phyloP scores from a whole-genome alignment of 2,888 invertebrate genomes.

The Synanthedon myopaeformis region DNA sequence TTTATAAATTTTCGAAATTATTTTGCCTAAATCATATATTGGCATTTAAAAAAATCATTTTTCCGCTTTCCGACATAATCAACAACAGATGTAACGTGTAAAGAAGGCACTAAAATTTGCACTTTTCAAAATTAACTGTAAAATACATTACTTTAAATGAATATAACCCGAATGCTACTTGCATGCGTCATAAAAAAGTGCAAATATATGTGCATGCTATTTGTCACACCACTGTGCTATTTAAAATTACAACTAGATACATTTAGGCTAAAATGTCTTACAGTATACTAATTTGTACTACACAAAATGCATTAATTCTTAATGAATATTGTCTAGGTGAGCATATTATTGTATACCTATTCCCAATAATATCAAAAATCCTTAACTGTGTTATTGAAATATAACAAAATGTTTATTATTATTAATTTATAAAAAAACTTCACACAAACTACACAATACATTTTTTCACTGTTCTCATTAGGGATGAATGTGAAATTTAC shows the following conservation, averaged over 20 bases:
- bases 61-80: too few relatives aligned
- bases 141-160: too few relatives aligned
- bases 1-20: too few relatives aligned
- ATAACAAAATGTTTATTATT: not conserved
- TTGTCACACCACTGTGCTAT: slow-evolving; percentile 14
- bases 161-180: too few relatives aligned
- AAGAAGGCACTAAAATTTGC: not conserved
- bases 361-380: not conserved
- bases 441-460: too few relatives aligned
- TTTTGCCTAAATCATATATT: too few relatives aligned
- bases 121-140: not conserved
- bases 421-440: not conserved
- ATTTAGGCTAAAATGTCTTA: slow-evolving; percentile 16
- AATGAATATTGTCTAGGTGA: slow-evolving; percentile 51
- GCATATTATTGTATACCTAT: slow-evolving; percentile 19
- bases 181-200: not conserved
- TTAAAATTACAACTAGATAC: slow-evolving; percentile 16
- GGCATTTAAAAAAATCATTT: too few relatives aligned
- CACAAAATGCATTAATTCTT: slow-evolving; percentile 30
- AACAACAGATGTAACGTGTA: not conserved
- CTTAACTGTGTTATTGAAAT: too few relatives aligned
- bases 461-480: too few relatives aligned
- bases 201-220: not conserved
- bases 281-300: slow-evolving; percentile 53
- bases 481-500: too few relatives aligned